Percentiles rank a stretch among this genome's conserved stretches.
Conservation (phyloP, 2,797 vertebrate genomes). For the Scarus forsteni region DNA sequence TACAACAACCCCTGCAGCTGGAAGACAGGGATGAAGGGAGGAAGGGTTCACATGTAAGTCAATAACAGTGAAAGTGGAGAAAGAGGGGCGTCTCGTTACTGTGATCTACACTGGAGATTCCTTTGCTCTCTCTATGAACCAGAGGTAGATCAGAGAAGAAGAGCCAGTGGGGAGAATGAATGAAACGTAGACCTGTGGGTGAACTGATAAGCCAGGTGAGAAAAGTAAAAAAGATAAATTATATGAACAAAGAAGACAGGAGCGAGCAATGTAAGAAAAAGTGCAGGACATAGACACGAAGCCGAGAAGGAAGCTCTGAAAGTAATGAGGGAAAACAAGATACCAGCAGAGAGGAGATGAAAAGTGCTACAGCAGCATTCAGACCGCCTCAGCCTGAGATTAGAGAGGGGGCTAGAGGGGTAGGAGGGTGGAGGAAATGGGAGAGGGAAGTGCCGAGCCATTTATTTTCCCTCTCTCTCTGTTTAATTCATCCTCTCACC, state of each 20-base stretch:
- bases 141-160: constrained; percentile 13
- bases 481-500: constrained; percentile 60
- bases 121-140: constrained; percentile 2
- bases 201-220: constrained; percentile 6
- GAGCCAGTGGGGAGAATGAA: constrained; percentile 1
- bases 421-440: constrained; percentile 54
- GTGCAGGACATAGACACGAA: constrained; percentile 20
- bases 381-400: constrained; percentile 57
- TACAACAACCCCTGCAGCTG: neutral
- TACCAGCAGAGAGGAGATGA: constrained; percentile 42
- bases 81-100: constrained; percentile 3
- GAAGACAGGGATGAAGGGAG: neutral
- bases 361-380: constrained; percentile 61
- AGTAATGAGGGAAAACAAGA: constrained; percentile 56
- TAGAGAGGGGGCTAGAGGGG: constrained; percentile 56
- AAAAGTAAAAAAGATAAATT: neutral
- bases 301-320: constrained; percentile 45
- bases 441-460: constrained; percentile 53
- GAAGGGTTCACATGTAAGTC: constrained; percentile 9
- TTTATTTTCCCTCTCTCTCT: constrained; percentile 55
- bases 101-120: constrained; percentile 31
- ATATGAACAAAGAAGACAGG: neutral
- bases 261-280: constrained; percentile 15
- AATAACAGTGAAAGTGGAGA: constrained; percentile 22
- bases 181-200: neutral